Percentiles rank a stretch among this genome's conserved stretches.
phyloP scores from a whole-genome alignment of 1,140 invertebrate species.

The Sycophaga agraensis region DNA sequence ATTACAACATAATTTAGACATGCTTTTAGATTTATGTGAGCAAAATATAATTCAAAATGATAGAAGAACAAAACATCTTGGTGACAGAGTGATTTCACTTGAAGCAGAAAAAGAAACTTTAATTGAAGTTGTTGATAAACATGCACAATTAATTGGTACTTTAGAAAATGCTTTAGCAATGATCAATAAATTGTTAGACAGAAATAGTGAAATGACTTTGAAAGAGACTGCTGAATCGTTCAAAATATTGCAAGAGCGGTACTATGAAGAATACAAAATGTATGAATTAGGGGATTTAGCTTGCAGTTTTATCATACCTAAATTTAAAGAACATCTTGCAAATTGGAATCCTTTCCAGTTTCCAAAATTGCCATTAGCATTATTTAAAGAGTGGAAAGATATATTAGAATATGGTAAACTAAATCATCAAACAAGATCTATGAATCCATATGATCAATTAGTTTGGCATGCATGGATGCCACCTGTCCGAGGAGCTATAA shows the following conservation, averaged over 20 bases:
- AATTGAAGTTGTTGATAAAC: conserved; percentile 70
- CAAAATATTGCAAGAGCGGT: conserved; percentile 68
- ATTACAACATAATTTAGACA: conserved; percentile 87
- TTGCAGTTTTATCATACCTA: conserved; percentile 64
- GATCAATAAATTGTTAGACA: conserved; percentile 68
- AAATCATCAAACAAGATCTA: conserved; percentile 57
- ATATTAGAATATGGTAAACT: conserved; percentile 62
- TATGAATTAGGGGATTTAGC: conserved; percentile 69
- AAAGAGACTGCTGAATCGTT: conserved; percentile 75
- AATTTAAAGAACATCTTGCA: conserved; percentile 68
- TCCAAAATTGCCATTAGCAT: conserved; percentile 63
- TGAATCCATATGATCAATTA: conserved; percentile 77
- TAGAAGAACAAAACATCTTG: conserved; percentile 71
- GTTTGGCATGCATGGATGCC: conserved; percentile 93
- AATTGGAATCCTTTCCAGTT: conserved; percentile 75
- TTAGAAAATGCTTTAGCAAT: conserved; percentile 72
- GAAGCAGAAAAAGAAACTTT: conserved; percentile 78
- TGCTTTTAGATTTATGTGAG: conserved; percentile 90
- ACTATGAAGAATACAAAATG: conserved; percentile 65
- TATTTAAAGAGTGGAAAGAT: conserved; percentile 74
- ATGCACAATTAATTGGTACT: conserved; percentile 72
- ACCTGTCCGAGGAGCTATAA: conserved; percentile 68
- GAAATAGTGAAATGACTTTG: conserved; percentile 65
- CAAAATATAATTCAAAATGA: conserved; percentile 93
- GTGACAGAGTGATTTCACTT: conserved; percentile 76